Evolutionary conservation across 2,797 vertebrate genomes (phyloP), one percentile per base, ranked within the genome.

Genomic region (Gallinago solitaria): DNA sequence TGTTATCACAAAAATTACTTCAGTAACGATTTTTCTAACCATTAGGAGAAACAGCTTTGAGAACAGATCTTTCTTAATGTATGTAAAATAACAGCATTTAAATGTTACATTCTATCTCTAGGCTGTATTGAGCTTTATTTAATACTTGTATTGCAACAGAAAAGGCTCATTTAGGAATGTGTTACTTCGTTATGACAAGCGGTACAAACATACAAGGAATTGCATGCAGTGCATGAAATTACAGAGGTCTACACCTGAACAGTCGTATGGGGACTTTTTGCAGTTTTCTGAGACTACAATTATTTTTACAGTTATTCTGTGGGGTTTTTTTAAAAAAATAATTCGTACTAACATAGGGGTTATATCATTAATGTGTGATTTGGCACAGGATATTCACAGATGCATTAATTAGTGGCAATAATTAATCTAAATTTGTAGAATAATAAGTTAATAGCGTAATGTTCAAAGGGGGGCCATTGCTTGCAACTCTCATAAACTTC

Each of bases 31-130:
- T 92, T 93, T 91, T 59, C 47, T 35, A 67, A 71, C 28, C 35
- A 39, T 85, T 77, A 89, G 48, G 56, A 92, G 51, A 76, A 92
- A 74, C 16, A 83, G 54, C 2, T 81, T 79, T 82, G 59, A 82
- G 59, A 86, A 83, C 7, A 71, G 54, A 35, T 50, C 16, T 67
- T 84, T 63, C 51, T 48, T 67, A 84, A 82, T 45, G 51, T 56
- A 27, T 33, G 23, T 53, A 84, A 93, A 94, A 92, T 80, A 89
- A 64, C 10, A 30, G 18, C 70, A 82, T 92, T 78, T 83, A 89
- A 60, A 84, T 51, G 18, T 53, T 78, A 45, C 4, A 13, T 82
- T 89, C 88, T 84, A 83, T 57, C 35, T 56, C 54, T 74, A 50
- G 43, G 39, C 18, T 67, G 24, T 50, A 90, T 53, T 28, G 28